These are phyloP conservation scores for Drosophila willistoni DNA, from an alignment of 1,140 invertebrate species.

Conservation along the genomic window DNA sequence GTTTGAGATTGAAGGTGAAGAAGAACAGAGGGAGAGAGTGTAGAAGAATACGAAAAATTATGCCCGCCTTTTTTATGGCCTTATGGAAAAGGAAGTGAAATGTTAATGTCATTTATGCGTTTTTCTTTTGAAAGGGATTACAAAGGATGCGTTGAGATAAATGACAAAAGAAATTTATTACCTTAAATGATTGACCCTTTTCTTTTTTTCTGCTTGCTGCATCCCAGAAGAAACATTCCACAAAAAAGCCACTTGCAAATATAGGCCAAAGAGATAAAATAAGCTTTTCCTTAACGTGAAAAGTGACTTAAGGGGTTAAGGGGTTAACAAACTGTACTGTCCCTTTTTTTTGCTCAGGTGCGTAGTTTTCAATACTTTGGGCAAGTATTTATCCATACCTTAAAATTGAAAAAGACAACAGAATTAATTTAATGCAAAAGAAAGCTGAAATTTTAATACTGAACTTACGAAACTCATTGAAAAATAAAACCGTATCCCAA, in stretches of 20 bases:
- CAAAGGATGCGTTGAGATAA: slow-evolving; percentile 37
- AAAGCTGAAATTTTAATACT: no score
- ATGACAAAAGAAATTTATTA: slow-evolving; percentile 21
- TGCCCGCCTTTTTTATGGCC: slow-evolving; percentile 68
- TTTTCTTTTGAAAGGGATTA: slow-evolving; percentile 23
- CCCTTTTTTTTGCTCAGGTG: neutral
- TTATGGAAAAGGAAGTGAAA: slow-evolving; percentile 57
- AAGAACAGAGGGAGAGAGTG: slow-evolving; percentile 6
- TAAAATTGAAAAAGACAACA: no score
- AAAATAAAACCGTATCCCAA: no score
- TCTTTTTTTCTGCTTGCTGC: neutral
- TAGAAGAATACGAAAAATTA: slow-evolving; percentile 52
- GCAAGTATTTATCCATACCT: no score
- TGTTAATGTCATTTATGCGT: slow-evolving; percentile 56
- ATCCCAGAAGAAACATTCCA: neutral
- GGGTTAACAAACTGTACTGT: neutral
- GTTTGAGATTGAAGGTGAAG: slow-evolving; percentile 29
- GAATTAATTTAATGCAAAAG: no score
- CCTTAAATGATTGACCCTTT: slow-evolving; percentile 11
- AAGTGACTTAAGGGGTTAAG: no score
- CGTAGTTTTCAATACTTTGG: no score
- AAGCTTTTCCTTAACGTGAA: neutral
- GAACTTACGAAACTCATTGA: no score
- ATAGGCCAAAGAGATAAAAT: neutral
- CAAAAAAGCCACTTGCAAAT: neutral